Evolutionary conservation across 2,888 invertebrate species (phyloP), one percentile per base, ranked within the genome.

Genomic region (Habrosyne pyritoides): DNA sequence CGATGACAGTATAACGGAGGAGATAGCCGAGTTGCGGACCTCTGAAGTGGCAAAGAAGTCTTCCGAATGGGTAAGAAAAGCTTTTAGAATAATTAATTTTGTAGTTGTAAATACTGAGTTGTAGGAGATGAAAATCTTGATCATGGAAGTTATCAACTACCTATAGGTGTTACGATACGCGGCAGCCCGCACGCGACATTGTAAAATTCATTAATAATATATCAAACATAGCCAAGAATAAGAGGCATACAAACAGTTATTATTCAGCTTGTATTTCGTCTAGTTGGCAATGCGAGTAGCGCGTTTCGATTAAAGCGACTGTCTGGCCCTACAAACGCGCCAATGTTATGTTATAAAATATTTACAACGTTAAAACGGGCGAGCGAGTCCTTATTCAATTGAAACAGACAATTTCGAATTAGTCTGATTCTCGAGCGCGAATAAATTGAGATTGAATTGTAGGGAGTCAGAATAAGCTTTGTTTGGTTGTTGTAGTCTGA

Each of bases 401-500:
- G 4, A n/a, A 2, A 33, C 33, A 33, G n/a, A 42, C 42, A 36
- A 36, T n/a, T 18, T 18, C 7, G 14, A 18, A 42, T n/a, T 18
- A 30, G 30, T 30, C 30, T 12, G 2, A 4, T 6, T 12, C 12
- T 12, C 2, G 8, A 3, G 5, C 7, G 5, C 28, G 28, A 28
- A 28, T 28, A 8, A 30, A 12, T 30, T 3, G 12, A 12, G 12
- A 30, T 12, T 30, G 30, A 4, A 10, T 12, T 59, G 36, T 54
- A 47, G 52, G 28, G 47, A 14, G 22, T 42, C 50, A 47, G 10
- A 42, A 28, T 51, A 66, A 64, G 60, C 55, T 36, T 51, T 63
- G 61, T 64, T 63, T 70, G 66, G 60, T 82, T 78, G 69, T 87
- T 87, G 72, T 88, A 91, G 90, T 86, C 84, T 24, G 86, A 88